These are phyloP conservation scores for Pampusana beccarii DNA, from an alignment of 2,113 vertebrate genomes.

Conservation along the genomic window DNA sequence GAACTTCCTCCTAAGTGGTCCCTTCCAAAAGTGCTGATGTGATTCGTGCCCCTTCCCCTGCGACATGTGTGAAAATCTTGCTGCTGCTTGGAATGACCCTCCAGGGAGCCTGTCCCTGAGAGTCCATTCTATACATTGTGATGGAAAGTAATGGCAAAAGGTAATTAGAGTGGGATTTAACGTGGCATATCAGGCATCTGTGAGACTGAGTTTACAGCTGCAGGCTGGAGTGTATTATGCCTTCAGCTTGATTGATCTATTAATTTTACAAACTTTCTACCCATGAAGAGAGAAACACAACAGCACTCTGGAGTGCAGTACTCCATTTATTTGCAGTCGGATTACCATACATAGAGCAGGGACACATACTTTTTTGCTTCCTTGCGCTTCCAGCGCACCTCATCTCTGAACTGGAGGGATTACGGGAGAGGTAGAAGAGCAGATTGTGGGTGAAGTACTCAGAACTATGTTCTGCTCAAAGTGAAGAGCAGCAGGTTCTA, in stretches of 20 bases:
- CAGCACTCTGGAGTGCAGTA: background rate
- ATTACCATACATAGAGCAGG: background rate
- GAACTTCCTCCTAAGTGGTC: background rate
- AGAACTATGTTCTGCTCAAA: background rate
- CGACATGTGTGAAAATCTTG: background rate
- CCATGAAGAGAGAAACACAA: background rate
- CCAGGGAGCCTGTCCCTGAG: accelerated
- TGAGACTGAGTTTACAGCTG: background rate
- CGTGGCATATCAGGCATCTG: background rate
- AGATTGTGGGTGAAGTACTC: background rate
- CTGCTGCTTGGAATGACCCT: background rate
- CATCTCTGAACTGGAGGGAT: background rate
- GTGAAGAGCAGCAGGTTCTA: background rate
- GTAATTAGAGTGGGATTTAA: background rate
- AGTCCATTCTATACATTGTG: background rate
- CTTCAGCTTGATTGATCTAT: background rate
- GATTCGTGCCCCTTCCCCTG: background rate
- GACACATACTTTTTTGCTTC: background rate
- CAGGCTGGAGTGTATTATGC: background rate
- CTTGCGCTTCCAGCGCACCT: background rate
- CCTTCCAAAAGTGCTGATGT: background rate
- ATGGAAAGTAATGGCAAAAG: background rate
- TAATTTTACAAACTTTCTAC: background rate
- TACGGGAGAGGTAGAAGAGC: background rate
- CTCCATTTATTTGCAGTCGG: background rate